These are phyloP conservation scores for Esox masquinongy DNA, from an alignment of 2,797 vertebrate species.

Conservation along the genomic window DNA sequence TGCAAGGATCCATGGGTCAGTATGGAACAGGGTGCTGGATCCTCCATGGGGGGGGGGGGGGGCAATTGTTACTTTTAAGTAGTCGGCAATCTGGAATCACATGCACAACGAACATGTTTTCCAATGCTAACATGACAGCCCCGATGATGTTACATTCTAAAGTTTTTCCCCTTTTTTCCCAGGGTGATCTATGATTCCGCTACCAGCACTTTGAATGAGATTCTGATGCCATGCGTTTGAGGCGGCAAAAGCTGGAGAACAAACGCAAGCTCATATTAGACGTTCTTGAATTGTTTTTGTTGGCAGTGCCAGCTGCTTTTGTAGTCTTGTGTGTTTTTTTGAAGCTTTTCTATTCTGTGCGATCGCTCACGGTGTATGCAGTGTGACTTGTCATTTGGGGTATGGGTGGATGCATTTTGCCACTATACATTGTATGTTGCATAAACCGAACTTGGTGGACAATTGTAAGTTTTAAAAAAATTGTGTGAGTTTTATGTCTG, in stretches of 20 bases:
- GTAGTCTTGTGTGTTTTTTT: neutral
- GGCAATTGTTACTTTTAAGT: neutral
- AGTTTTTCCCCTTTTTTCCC: slow-evolving; percentile 44
- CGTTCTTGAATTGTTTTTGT: neutral
- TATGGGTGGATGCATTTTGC: neutral
- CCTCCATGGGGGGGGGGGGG: too few relatives aligned
- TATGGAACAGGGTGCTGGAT: too few relatives aligned
- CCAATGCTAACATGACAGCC: neutral
- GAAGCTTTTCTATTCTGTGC: neutral
- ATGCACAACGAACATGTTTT: neutral
- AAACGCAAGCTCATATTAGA: neutral
- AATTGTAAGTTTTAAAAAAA: neutral
- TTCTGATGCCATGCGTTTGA: slow-evolving; percentile 71
- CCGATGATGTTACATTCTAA: neutral
- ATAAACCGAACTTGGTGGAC: neutral
- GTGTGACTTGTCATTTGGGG: neutral
- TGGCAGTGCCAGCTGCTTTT: neutral
- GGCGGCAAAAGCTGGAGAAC: neutral
- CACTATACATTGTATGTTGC: neutral
- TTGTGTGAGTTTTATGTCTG: neutral
- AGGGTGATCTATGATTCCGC: slow-evolving; percentile 86
- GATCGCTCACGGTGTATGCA: neutral
- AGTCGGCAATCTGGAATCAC: neutral
- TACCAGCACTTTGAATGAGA: slow-evolving; percentile 78
- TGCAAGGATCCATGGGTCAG: too few relatives aligned